Percentiles rank a stretch among this genome's conserved stretches.
Conservation (phyloP, 1,140 invertebrate species). For the Meteorus sp. region DNA sequence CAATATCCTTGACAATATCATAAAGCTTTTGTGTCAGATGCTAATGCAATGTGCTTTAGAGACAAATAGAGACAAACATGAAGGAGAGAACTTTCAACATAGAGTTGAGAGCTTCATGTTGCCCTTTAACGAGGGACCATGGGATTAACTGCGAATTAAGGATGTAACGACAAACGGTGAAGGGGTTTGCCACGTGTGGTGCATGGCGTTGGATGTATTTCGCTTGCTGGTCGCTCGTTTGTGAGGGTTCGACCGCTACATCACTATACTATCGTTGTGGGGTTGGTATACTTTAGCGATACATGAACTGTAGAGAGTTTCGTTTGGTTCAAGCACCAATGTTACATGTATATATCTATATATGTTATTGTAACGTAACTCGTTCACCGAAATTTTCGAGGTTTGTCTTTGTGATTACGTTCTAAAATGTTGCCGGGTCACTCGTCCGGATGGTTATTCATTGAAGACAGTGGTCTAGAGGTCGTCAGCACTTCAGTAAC, state of each 20-base stretch:
- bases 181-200: background rate
- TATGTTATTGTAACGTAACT: background rate
- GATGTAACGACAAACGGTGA: conserved; percentile 9
- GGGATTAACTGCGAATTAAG: conserved; percentile 20
- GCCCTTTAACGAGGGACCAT: conserved; percentile 9
- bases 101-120: conserved; percentile 6
- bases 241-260: background rate
- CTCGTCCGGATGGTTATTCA: conserved; percentile 12
- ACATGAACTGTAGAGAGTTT: no score
- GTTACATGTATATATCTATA: background rate
- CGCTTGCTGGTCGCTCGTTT: background rate
- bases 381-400: conserved; percentile 1
- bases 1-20: conserved; percentile 4
- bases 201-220: no score
- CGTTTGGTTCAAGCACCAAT: no score
- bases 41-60: background rate
- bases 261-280: no score
- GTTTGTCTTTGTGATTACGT: conserved; percentile 22
- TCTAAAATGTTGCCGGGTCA: conserved; percentile 20
- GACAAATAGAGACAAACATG: background rate
- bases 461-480: no score
- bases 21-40: conserved; percentile 7
- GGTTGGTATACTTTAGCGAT: no score
- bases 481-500: background rate
- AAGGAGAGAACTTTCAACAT: background rate